Base-by-base conservation (phyloP, 1,140 invertebrate species). In the Drosophila aff. region DNA sequence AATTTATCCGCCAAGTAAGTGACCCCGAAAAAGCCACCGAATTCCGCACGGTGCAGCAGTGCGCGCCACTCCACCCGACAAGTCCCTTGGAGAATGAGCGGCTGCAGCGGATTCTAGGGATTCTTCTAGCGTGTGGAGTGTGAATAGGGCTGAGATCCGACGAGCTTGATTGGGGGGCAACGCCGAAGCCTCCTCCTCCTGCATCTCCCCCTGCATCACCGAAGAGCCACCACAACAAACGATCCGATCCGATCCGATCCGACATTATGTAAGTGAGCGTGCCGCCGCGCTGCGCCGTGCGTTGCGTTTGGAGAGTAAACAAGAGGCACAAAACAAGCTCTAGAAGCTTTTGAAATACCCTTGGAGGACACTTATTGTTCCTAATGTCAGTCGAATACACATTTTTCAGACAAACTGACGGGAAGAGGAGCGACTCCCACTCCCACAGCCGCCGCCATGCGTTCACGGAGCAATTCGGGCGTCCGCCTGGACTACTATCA, bases 401-500 rank as follows among this genome's bases (percentile, higher is more conserved):
- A 11, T 6, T 7, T 52, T 44, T 2, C 18, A 28, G 65, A 59
- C 53, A 33, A 61, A 60, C 52, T 52, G n/a, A 55, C 31, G 21
- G 21, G 44, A 2, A 65, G 11, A 21, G 31, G 21, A 33, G 40
- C 31, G 40, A 31, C 28, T 7, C 6, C 23, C 47, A 31, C 28
- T 10, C 9, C 23, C 16, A 40, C 36, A 57, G 15, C 16, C 16
- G 66, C 76, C 2, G 23, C 23, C 23, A 98, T 99, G 97, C 95
- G 98, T 89, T 98, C 96, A 82, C 95, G 98, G 86, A 98, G 97
- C 93, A 98, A 99, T 95, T 99, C 98, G 1, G 98, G 98, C 6
- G 97, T 98, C 33, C 96, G 98, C 62, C 93, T 99, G 92, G 98
- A 99, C 93, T 99, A 98, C 93, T 99, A 98, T 92, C 97, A 99